Evolutionary conservation across 2,888 invertebrate genomes (phyloP), one percentile per base, ranked within the genome.

Genomic region (Aethes cnicana): DNA sequence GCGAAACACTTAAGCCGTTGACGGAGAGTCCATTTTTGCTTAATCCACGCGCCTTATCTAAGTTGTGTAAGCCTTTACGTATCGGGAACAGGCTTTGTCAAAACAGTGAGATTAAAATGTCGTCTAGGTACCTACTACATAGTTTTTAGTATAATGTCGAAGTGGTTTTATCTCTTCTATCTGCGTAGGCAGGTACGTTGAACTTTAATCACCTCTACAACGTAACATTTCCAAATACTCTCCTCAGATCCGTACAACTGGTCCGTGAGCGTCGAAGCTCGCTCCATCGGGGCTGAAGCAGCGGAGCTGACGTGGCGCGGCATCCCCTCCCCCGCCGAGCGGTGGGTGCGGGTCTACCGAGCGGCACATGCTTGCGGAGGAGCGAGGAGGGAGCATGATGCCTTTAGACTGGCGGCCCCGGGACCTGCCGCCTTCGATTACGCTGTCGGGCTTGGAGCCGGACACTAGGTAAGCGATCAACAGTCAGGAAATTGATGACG

Each of bases 271-370:
- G 92, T 97, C 2, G 95, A 95, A 62, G 93, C 95, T 0, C 92
- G 93, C 8, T 91, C 94, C 54, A 92, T 96, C 0, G 95, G 95
- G 59, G 91, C 95, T 0, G 93, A 93, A 43, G 94, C 94, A 6
- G 94, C 95, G 0, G 95, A 95, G 68, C 91, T 97, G 4, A 91
- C 92, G 3, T 97, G 96, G 96, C 92, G 90, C 39, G 97, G 97
- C 0, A 94, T 97, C 0, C 97, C 97, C 0, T 93, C 95, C 62
- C 97, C 97, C 0, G 95, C 96, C 57, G 96, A 97, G 74, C 95
- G 97, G 74, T 97, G 94, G 84, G 95, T 97, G 41, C 95, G 96
- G 62, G 96, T 97, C 66, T 97, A 95, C 84, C 92, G 96, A 47
- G 96, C 96, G 1, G 95, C 96, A 4, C 88, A 89, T 47, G 80